phyloP scores from a whole-genome alignment of 92 coral and sea anemone genomes.

The Epizoanthus stellaris region DNA sequence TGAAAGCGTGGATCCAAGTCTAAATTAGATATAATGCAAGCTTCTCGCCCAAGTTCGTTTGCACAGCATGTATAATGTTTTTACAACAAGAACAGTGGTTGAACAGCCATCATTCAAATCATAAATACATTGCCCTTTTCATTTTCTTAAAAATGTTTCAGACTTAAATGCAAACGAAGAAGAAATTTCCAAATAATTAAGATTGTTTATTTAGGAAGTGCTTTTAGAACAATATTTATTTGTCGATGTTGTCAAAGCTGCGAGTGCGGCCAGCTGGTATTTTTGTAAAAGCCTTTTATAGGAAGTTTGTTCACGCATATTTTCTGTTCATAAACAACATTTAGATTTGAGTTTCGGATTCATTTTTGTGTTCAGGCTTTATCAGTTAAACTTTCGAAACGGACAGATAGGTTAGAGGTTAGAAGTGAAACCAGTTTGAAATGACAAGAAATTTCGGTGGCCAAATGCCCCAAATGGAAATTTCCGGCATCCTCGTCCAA shows the following conservation, averaged over 20 bases:
- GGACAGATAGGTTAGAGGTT: not conserved
- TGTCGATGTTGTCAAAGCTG: constrained; percentile 8
- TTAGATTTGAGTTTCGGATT: not conserved
- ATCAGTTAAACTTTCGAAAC: not conserved
- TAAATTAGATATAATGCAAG: no score
- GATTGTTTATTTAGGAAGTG: not conserved
- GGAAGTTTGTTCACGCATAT: not conserved
- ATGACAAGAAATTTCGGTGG: not conserved
- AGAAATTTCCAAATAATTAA: constrained; percentile 10
- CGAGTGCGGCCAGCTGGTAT: not conserved
- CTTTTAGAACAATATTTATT: not conserved
- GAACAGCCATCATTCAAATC: not conserved
- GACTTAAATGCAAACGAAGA: constrained; percentile 23
- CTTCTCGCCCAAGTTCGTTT: not conserved
- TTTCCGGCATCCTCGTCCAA: not conserved
- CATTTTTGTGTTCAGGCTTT: not conserved
- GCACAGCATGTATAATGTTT: not conserved
- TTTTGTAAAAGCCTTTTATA: not conserved
- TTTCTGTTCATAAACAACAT: not conserved
- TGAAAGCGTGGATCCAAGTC: not conserved
- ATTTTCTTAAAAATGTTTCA: not conserved
- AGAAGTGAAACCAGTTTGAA: not conserved
- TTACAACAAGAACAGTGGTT: not conserved
- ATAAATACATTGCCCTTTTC: not conserved
- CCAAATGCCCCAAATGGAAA: not conserved